Percentiles rank a stretch among this genome's conserved stretches.
These are phyloP conservation scores for Polypedilum pembai DNA, from an alignment of 1,140 invertebrate species.

Conservation along the genomic window DNA sequence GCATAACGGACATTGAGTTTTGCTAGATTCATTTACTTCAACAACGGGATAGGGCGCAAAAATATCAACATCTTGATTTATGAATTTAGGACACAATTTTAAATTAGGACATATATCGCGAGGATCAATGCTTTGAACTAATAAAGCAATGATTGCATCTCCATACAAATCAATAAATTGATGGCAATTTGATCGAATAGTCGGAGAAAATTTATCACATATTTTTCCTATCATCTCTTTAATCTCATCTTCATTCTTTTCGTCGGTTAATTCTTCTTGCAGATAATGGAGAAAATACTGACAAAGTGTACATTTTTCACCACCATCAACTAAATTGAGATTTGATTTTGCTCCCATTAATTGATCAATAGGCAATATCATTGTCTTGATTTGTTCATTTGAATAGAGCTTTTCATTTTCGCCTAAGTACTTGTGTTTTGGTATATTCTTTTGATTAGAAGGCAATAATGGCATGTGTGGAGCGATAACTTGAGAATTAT, in stretches of 20 bases:
- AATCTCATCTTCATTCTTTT: slow-evolving; percentile 57
- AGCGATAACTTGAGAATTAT: slow-evolving; percentile 35
- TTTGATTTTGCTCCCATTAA: slow-evolving; percentile 46
- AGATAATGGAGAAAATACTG: slow-evolving; percentile 75
- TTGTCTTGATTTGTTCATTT: slow-evolving; percentile 36
- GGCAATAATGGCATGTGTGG: slow-evolving; percentile 38
- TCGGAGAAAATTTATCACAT: slow-evolving; percentile 58
- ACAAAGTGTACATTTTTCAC: slow-evolving; percentile 64
- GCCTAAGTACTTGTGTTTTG: slow-evolving; percentile 34
- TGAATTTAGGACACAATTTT: slow-evolving; percentile 45
- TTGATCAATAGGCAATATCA: slow-evolving; percentile 59
- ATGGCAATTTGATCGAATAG: slow-evolving; percentile 58
- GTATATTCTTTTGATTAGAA: slow-evolving; percentile 39
- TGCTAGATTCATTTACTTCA: slow-evolving; percentile 35
- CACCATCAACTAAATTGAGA: slow-evolving; percentile 44
- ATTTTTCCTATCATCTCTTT: slow-evolving; percentile 56
- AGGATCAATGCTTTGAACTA: slow-evolving; percentile 76
- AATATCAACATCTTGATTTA: slow-evolving; percentile 47
- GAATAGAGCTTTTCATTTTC: slow-evolving; percentile 39
- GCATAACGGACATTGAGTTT: slow-evolving; percentile 68
- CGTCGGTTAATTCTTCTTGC: slow-evolving; percentile 61
- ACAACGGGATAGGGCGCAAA: slow-evolving; percentile 42
- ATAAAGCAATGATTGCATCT: slow-evolving; percentile 62
- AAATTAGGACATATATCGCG: slow-evolving; percentile 47
- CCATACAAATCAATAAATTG: slow-evolving; percentile 70